Evolutionary conservation across 2,797 vertebrate genomes (phyloP), one percentile per base, ranked within the genome.

Genomic region (Anabacerthia variegaticeps): DNA sequence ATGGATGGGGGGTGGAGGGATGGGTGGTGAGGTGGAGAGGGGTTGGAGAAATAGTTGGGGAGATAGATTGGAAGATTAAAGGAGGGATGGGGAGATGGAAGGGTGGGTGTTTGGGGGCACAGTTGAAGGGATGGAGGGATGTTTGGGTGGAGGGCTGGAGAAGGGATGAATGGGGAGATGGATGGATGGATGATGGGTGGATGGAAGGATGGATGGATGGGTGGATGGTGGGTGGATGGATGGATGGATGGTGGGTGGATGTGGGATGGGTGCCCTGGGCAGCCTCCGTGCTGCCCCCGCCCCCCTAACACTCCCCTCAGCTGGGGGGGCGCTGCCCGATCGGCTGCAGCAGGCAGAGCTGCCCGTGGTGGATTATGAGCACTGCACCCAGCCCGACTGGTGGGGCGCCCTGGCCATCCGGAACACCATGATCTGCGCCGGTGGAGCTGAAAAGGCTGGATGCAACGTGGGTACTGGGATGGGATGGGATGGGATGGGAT

Each of bases 341-440:
- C 92, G 54, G 26, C 96, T 98, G 26, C 98, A 98, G 95, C 96
- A 98, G 89, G 98, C 97, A 1, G 86, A 97, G 12, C 96, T 98
- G 76, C 98, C 98, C 1, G 97, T 98, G 79, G 98, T 98, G 96
- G 96, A 87, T 77, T 82, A 97, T 14, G 94, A 91, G 10, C 75
- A 91, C 62, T 98, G 98, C 56, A 96, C 91, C 28, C 96, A 93
- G 68, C 88, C 86, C 0, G 97, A 98, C 94, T 98, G 98, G 98
- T 98, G 98, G 98, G 98, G 98, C 1, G 27, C 48, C 75, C 4
- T 94, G 3, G 76, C 95, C 55, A 97, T 95, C 39, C 97, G 97
- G 75, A 41, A 20, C 1, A 97, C 96, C 36, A 98, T 98, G 97
- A 78, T 98, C 68, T 79, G 81, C 1, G 81, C 88, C 3, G 88